These are phyloP conservation scores for Nesospiza acunhae DNA, from an alignment of 2,113 vertebrate genomes.

Conservation along the genomic window DNA sequence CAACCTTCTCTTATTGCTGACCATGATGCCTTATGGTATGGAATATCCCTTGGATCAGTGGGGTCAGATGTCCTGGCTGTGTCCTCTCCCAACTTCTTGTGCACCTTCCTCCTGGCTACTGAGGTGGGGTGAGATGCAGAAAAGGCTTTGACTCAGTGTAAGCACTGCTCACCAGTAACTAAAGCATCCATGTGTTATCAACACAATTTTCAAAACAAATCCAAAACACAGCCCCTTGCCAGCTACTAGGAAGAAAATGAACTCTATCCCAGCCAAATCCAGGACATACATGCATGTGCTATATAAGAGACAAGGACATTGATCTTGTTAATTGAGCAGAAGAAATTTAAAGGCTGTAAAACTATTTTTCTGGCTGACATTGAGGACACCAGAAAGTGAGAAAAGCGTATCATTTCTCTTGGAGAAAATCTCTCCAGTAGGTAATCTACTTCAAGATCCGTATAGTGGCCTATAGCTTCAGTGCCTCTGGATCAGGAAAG, in stretches of 20 bases:
- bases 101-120: neutral
- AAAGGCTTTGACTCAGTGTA: neutral
- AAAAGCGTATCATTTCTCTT: neutral
- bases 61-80: neutral
- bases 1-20: neutral
- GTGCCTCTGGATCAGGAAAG: neutral
- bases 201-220: neutral
- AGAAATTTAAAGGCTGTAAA: neutral
- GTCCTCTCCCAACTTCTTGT: neutral
- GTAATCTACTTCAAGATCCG: neutral
- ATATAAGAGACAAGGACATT: neutral
- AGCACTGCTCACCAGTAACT: neutral
- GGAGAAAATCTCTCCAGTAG: neutral
- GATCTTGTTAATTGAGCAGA: neutral
- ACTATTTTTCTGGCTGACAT: neutral
- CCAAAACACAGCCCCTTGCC: neutral
- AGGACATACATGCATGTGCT: neutral
- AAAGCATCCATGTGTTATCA: neutral
- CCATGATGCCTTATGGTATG: neutral
- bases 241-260: neutral
- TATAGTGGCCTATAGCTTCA: neutral
- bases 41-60: neutral
- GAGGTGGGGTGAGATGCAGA: neutral
- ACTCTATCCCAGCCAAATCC: neutral
- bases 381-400: neutral